phyloP scores from a whole-genome alignment of 2,888 invertebrate genomes.

The Lampropteryx suffumata region DNA sequence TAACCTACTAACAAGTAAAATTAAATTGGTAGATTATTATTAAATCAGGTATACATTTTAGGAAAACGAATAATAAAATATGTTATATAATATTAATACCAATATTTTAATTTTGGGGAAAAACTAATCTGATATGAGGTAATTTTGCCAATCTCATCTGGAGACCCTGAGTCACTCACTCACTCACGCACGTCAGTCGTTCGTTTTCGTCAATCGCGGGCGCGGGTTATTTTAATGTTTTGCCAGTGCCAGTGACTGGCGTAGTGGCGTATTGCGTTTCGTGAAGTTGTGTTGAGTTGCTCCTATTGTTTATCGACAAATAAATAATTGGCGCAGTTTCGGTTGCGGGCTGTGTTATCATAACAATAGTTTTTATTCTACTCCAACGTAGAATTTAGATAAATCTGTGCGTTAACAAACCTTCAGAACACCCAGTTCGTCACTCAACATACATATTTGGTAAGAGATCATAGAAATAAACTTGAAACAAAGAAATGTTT shows the following conservation, averaged over 20 bases:
- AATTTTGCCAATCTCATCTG: no score
- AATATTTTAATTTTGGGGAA: no score
- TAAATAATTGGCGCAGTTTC: constrained; percentile 10
- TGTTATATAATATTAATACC: no score
- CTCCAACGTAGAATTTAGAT: constrained; percentile 9
- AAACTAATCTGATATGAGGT: no score
- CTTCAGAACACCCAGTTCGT: not conserved
- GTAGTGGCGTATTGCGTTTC: constrained; percentile 4
- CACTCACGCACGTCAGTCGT: no score
- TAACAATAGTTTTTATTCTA: not conserved
- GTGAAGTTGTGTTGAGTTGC: not conserved
- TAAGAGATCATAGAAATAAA: not conserved
- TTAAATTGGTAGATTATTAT: no score
- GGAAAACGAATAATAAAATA: no score
- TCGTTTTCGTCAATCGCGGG: not conserved
- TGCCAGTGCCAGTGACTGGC: not conserved
- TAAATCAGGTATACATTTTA: no score
- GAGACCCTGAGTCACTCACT: no score
- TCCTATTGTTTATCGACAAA: constrained; percentile 13
- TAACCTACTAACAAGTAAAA: no score
- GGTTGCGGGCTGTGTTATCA: constrained; percentile 1
- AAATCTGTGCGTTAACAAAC: not conserved
- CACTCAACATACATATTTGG: constrained; percentile 7
- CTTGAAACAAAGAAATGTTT: not conserved
- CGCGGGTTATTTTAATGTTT: not conserved